Evolutionary conservation across 1,140 invertebrate species (phyloP), one percentile per base, ranked within the genome.

Genomic region (Wasmannia auropunctata): DNA sequence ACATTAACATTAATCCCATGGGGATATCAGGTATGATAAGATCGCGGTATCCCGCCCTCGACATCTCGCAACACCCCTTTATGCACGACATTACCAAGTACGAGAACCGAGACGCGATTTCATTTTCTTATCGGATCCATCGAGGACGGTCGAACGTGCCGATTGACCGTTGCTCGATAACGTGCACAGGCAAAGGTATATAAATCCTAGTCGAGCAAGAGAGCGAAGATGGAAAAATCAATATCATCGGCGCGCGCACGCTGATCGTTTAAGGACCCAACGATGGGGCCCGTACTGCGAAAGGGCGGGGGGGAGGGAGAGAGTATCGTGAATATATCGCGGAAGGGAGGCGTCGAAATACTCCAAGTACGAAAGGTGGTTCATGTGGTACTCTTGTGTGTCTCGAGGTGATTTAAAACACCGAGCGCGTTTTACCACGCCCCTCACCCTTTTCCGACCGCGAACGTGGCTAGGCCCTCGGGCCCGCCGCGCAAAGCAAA

Each of bases 391-490:
- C 91, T 58, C 77, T 72, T 63, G 87, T 86, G 85, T 91, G 84
- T 81, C 89, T 88, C 81, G 90, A 92, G 92, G 92, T 93, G 93
- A 94, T 94, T 94, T 94, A 93, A 93, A 94, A 93, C 90, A 90
- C 93, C 88, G 90, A 93, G 86, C 87, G 88, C 87, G 43, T 31
- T 79, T 83, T 34, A 86, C 87, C 88, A 88, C 88, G 87, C 85
- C 81, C 75, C 72, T 63, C 69, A 80, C 70, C 81, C 88, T 85
- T 87, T 87, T 87, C 86, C 80, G 56, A 81, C 85, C 60, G 58
- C 22, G 49, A 65, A 51, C 19, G 49, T 69, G 65, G 49, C 60
- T 63, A 70, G 87, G 83, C 85, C 91, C 88, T 91, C 87, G 88
- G 91, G 91, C 90, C 88, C 70, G 46, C 88, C 70, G 46, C 58